Conservation (phyloP, 2,113 vertebrate species). For the Osmerus mordax region DNA sequence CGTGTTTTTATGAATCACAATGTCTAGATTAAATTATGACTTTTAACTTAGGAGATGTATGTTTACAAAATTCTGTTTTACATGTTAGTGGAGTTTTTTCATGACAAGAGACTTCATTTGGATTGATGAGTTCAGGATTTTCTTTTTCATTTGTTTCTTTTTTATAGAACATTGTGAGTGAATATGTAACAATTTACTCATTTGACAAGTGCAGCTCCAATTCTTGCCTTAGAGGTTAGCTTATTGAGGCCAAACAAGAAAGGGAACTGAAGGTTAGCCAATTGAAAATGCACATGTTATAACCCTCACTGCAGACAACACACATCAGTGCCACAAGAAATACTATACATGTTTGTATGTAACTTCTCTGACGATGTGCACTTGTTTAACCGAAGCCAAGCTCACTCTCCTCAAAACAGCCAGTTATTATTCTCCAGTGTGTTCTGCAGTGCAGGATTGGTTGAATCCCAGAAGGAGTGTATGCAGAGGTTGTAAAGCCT, state of each 20-base stretch:
- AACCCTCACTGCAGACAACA: neutral
- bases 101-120: conserved; percentile 30
- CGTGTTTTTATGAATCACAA: conserved; percentile 36
- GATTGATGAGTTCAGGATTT: conserved; percentile 31
- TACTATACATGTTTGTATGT: neutral
- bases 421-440: neutral
- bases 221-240: conserved; percentile 87
- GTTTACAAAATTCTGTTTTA: conserved; percentile 57
- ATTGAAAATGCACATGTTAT: neutral
- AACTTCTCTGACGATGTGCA: neutral
- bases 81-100: conserved; percentile 33
- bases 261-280: conserved; percentile 68
- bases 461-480: conserved; percentile 62
- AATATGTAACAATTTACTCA: conserved; percentile 77
- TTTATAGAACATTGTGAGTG: conserved; percentile 28
- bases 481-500: conserved; percentile 75
- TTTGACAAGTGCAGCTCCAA: conserved; percentile 84
- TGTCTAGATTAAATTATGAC: conserved; percentile 44
- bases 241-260: conserved; percentile 85
- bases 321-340: neutral
- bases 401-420: neutral
- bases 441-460: conserved; percentile 10
- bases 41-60: conserved; percentile 40
- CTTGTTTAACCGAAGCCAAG: neutral
- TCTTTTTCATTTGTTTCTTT: conserved; percentile 13